Evolutionary conservation across 1,140 invertebrate species (phyloP), one percentile per base, ranked within the genome.

Genomic region (Aricia agestis): DNA sequence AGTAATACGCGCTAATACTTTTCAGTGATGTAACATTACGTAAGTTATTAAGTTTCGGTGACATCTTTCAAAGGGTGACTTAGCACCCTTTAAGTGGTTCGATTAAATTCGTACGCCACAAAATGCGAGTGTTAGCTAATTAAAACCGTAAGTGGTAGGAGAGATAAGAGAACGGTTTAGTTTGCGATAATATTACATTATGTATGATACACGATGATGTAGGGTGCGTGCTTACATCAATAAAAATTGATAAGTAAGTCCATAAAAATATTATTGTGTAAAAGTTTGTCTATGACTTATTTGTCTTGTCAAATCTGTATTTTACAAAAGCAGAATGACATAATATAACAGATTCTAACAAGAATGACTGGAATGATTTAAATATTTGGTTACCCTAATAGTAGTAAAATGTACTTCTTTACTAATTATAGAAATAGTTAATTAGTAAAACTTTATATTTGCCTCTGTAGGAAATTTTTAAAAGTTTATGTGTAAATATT

Each of bases 81-180:
- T 18, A 19, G 57, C 68, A 41, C 31, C 68, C 82, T 78, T 78
- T 82, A 80, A 78, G 82, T 87, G 85, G 89, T 91, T 87, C 89
- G 87, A 89, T 91, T 91, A 91, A 91, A 87, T 91, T 87, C 83
- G 85, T 81, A 89, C 86, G 78, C 79, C 78, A 82, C 83, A 86
- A 85, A 85, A 87, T 85, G 78, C 77, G 82, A 81, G 81, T 76
- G 81, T 82, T 89, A 80, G 75, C 80, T 81, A 91, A 91, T 91
- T 91, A 91, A 91, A 91, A 91, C 89, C 82, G 82, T 90, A 90
- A 91, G 87, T 91, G 89, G 82, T 77, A 78, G 79, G 76, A 71
- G 85, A 82, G 89, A 91, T 91, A 91, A 91, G 83, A 77, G 86
- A 87, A 83, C 78, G 78, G 78, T 83, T 84, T 83, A 71, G 78